These are phyloP conservation scores for Zaprionus lineosus DNA, from an alignment of 2,888 invertebrate species.

Conservation along the genomic window DNA sequence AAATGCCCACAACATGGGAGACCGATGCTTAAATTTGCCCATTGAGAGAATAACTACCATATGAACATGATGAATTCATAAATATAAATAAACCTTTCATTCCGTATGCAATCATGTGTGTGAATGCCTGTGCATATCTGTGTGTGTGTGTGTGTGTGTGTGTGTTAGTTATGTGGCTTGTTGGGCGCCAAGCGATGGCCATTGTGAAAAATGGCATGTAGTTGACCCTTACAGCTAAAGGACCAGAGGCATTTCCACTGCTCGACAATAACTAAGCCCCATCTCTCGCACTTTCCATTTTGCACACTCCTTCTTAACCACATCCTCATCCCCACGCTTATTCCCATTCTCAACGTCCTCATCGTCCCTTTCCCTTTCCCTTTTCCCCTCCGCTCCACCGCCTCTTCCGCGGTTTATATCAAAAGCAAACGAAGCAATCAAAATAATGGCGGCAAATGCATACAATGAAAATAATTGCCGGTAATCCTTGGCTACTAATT, in stretches of 20 bases:
- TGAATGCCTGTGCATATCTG: no score
- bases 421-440: constrained; percentile 74
- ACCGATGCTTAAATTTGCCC: constrained; percentile 39
- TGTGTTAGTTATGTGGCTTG: no score
- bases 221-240: constrained; percentile 42
- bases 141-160: no score
- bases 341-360: no score
- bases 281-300: not conserved
- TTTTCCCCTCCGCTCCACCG: not conserved
- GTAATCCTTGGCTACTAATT: constrained; percentile 76
- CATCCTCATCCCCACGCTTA: not conserved
- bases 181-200: constrained; percentile 19
- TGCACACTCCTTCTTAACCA: not conserved
- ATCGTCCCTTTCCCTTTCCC: no score
- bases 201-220: constrained; percentile 45
- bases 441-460: constrained; percentile 76
- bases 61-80: constrained; percentile 70
- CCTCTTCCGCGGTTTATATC: constrained; percentile 15
- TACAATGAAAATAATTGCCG: constrained; percentile 76
- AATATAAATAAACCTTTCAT: constrained; percentile 73
- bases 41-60: constrained; percentile 27
- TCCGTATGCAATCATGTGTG: constrained; percentile 66
- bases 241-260: constrained; percentile 5
- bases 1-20: constrained; percentile 23
- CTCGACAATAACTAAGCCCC: constrained; percentile 30